Evolutionary conservation across 2,797 vertebrate genomes (phyloP).

Genomic region (Squalus acanthias): DNA sequence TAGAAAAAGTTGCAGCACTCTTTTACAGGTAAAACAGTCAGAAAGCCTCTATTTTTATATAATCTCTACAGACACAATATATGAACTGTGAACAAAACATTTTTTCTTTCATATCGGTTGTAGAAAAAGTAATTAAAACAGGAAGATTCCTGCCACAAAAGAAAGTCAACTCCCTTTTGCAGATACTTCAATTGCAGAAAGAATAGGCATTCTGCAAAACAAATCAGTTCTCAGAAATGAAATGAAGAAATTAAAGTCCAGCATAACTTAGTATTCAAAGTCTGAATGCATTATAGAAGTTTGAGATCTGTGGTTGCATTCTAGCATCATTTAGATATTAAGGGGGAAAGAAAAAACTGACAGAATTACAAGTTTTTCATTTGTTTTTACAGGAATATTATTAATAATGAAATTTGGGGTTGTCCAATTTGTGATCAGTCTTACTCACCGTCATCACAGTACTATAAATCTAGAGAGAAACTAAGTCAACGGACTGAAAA

Average conservation of each 20-base stretch:
- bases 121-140: not conserved
- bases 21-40: not conserved
- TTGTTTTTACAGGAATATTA: conserved; percentile 22
- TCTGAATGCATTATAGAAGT: not conserved
- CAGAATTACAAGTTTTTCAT: no score
- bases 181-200: not conserved
- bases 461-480: not conserved
- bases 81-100: not conserved
- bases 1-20: not conserved
- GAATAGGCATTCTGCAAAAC: not conserved
- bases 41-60: not conserved
- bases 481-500: not conserved
- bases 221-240: conserved; percentile 22
- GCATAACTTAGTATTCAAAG: not conserved
- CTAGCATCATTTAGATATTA: not conserved
- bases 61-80: not conserved
- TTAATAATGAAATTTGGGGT: conserved; percentile 26
- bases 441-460: not conserved
- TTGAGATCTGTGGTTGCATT: not conserved
- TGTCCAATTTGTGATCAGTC: not conserved
- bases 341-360: not conserved
- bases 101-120: not conserved
- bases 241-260: not conserved
- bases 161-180: not conserved
- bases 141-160: not conserved